Evolutionary conservation across 64 coral and sea anemone genomes (phyloP).

Genomic region (Montipora sp.): DNA sequence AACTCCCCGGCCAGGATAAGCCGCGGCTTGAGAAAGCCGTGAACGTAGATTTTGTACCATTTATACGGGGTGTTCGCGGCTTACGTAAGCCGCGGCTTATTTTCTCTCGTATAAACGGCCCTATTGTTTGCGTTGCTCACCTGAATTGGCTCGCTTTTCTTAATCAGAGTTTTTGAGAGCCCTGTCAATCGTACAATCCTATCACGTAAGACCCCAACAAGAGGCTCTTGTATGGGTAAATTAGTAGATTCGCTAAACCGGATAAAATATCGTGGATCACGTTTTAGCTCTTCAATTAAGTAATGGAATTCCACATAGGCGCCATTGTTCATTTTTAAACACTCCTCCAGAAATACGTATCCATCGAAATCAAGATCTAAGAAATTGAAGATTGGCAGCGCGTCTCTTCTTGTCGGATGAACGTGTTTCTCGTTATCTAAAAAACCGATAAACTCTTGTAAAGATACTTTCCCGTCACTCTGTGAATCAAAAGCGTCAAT

Average conservation of each 20-base stretch:
- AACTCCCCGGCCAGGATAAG: no score
- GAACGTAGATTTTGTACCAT: no score
- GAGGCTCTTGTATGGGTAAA: not conserved
- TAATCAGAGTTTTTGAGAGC: constrained; percentile 11
- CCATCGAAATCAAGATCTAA: constrained; percentile 27
- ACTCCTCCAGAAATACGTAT: not conserved
- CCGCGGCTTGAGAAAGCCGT: no score
- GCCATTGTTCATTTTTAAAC: not conserved
- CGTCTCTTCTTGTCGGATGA: constrained; percentile 21
- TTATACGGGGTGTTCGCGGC: no score
- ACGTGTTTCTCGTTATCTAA: constrained; percentile 10
- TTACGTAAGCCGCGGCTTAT: no score
- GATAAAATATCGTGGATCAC: constrained; percentile 5
- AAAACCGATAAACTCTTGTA: constrained; percentile 18
- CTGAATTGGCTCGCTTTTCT: constrained; percentile 41
- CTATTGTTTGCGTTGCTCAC: not conserved
- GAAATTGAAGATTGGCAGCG: constrained; percentile 1
- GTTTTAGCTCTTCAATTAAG: constrained; percentile 10
- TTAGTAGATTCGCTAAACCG: constrained; percentile 19
- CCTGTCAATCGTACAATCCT: constrained; percentile 14
- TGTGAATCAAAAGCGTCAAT: not conserved
- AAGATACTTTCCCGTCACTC: not conserved
- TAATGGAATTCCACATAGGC: constrained; percentile 4
- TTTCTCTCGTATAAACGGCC: no score
- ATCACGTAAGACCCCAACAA: not conserved